These are phyloP conservation scores for Dorcus hopei DNA, from an alignment of 2,888 invertebrate genomes.

Conservation along the genomic window DNA sequence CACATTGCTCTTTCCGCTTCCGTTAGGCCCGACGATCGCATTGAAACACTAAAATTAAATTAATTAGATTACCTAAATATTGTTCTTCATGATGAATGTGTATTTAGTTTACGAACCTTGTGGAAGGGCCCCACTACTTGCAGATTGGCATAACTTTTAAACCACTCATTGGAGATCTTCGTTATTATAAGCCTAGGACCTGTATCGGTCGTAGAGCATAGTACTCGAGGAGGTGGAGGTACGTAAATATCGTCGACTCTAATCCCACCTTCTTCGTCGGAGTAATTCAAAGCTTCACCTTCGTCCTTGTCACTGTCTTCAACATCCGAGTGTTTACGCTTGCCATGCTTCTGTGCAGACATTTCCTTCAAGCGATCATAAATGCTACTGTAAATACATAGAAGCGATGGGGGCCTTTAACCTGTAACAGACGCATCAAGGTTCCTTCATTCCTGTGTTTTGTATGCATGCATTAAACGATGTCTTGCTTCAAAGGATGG, in stretches of 20 bases:
- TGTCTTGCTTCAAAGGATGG: too few relatives aligned
- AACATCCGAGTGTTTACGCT: conserved; percentile 15
- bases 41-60: conserved; percentile 77
- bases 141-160: conserved; percentile 92
- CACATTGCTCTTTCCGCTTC: conserved; percentile 98
- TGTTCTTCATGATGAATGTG: too few relatives aligned
- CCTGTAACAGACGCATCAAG: too few relatives aligned
- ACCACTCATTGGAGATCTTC: conserved; percentile 87
- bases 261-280: conserved; percentile 67
- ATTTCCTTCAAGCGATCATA: background rate
- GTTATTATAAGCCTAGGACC: conserved; percentile 88
- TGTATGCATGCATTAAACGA: too few relatives aligned
- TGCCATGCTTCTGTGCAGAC: conserved; percentile 1
- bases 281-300: conserved; percentile 27
- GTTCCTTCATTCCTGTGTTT: too few relatives aligned
- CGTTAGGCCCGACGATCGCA: conserved; percentile 96
- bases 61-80: background rate
- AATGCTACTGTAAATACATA: too few relatives aligned
- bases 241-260: conserved; percentile 80
- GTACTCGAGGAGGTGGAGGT: conserved; percentile 70
- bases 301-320: conserved; percentile 18
- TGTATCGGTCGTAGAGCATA: conserved; percentile 67
- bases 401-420: too few relatives aligned
- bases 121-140: conserved; percentile 91
- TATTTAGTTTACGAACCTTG: conserved; percentile 60